These are phyloP conservation scores for Martes martes DNA, from an alignment of 2,113 vertebrate genomes.

Conservation along the genomic window DNA sequence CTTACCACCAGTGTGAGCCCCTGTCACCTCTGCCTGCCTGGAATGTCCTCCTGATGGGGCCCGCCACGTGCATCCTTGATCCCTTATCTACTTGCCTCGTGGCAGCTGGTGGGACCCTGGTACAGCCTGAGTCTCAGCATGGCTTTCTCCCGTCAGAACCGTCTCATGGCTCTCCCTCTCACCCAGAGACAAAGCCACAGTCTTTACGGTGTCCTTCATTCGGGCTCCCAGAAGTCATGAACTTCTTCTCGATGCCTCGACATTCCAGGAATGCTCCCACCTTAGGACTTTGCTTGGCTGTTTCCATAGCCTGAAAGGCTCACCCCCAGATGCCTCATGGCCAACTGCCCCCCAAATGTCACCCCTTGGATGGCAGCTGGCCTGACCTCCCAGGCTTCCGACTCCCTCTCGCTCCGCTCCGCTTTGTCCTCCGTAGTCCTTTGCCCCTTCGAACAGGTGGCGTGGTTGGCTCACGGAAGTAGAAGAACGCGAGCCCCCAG, in stretches of 20 bases:
- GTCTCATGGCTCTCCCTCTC: not conserved
- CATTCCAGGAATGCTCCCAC: not conserved
- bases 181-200: not conserved
- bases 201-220: not conserved
- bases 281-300: not conserved
- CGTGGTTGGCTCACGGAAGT: not conserved
- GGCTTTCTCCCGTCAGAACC: not conserved
- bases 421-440: not conserved
- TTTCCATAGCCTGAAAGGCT: not conserved
- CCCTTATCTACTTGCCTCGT: not conserved
- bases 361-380: not conserved
- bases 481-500: not conserved
- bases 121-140: not conserved
- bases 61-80: not conserved
- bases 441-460: not conserved
- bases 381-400: not conserved
- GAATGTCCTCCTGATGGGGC: not conserved
- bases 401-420: not conserved
- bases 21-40: not conserved
- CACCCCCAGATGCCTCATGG: not conserved
- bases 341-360: not conserved
- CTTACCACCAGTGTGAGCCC: too few relatives aligned
- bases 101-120: not conserved
- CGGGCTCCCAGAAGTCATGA: accelerated
- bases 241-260: not conserved